Conservation (phyloP, 2,888 invertebrate genomes). For the Suillia variegata region DNA sequence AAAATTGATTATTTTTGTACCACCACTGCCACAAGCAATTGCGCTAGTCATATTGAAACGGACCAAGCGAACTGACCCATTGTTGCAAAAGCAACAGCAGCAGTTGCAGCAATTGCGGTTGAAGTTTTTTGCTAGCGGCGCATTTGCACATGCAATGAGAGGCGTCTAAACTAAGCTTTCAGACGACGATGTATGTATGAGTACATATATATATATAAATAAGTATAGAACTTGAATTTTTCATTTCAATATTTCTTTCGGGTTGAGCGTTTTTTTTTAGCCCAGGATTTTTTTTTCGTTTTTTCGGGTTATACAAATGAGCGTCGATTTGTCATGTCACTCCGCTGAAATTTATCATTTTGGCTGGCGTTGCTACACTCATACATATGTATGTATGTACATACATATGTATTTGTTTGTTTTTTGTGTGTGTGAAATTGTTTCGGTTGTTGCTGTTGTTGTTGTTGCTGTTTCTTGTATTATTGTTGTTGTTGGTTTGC, state of each 20-base stretch:
- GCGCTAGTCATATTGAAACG: no score
- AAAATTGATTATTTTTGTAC: no score
- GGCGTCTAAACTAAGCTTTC: no score
- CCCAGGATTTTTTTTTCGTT: slow-evolving; percentile 29
- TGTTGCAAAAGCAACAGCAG: no score
- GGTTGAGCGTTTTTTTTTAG: neutral
- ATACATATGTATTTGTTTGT: slow-evolving; percentile 31
- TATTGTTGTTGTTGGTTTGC: slow-evolving; percentile 2
- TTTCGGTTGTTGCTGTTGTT: neutral
- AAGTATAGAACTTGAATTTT: no score
- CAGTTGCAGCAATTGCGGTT: no score
- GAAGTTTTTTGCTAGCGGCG: no score
- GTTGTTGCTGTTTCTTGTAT: neutral
- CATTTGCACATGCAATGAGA: slow-evolving; percentile 1
- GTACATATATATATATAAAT: no score
- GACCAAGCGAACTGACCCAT: no score
- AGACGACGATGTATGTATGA: no score
- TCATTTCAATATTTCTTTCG: no score
- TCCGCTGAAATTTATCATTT: slow-evolving; percentile 52
- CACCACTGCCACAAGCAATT: no score
- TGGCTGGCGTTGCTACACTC: slow-evolving; percentile 34
- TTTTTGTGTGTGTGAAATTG: slow-evolving; percentile 8
- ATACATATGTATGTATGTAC: slow-evolving; percentile 27
- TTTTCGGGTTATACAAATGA: slow-evolving; percentile 52
- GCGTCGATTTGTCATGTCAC: slow-evolving; percentile 54